Conservation (phyloP, 2,113 vertebrate species). For the Polyodon spathula region DNA sequence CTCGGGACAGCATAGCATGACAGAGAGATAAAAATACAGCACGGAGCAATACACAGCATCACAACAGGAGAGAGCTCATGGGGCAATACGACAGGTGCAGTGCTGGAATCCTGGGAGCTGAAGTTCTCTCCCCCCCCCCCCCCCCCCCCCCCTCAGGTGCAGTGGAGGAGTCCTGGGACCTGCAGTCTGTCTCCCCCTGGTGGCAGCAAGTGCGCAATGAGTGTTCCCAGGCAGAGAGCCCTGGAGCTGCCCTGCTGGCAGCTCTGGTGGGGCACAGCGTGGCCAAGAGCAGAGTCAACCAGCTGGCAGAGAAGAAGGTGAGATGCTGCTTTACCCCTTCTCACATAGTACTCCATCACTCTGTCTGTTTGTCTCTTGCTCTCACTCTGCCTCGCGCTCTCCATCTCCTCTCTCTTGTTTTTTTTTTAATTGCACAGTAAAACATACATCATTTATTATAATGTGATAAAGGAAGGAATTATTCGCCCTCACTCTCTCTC, state of each 20-base stretch:
- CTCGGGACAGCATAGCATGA: too few species aligned
- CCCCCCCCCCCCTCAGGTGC: slow-evolving; percentile 52
- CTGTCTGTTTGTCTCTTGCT: slow-evolving; percentile 7
- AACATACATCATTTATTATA: background rate
- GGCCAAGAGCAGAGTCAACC: slow-evolving; percentile 63
- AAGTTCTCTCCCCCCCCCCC: background rate
- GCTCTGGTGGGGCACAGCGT: slow-evolving; percentile 74
- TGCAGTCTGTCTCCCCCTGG: slow-evolving; percentile 86
- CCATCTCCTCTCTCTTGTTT: background rate
- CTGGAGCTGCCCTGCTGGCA: slow-evolving; percentile 74
- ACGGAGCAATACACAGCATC: too few species aligned
- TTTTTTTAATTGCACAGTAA: too few species aligned
- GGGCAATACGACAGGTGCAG: too few species aligned
- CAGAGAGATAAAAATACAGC: too few species aligned
- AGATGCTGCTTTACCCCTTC: slow-evolving; percentile 10
- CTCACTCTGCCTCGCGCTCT: background rate
- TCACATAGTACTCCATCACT: background rate
- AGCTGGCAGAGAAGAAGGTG: slow-evolving; percentile 67
- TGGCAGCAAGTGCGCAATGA: slow-evolving; percentile 88
- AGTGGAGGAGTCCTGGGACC: slow-evolving; percentile 80
- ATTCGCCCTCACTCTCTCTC: background rate
- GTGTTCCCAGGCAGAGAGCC: slow-evolving; percentile 74
- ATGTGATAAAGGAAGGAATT: too few species aligned
- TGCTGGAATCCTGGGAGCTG: slow-evolving; percentile 57
- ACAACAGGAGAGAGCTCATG: too few species aligned